Base-by-base conservation (phyloP, 2,113 vertebrate species). In the Eptatretus burgeri region DNA sequence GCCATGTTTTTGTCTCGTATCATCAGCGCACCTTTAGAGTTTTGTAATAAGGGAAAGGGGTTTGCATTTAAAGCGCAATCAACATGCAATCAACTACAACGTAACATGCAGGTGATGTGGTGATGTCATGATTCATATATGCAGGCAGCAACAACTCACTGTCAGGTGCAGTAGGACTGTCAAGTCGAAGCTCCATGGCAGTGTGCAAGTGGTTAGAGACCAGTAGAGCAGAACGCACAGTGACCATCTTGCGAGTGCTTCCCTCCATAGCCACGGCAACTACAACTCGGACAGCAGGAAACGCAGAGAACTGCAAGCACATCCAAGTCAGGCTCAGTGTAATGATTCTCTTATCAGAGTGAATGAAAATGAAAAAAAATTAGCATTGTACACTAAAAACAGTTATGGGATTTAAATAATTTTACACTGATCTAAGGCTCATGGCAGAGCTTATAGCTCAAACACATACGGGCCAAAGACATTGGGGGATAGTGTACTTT, bases 191-290 rank as follows among this genome's bases (percentile, higher is more conserved):
- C 18, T 98, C 91, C 88, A 98, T 93, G 0, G 84, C 83, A 0
- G 76, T 78, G 63, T 96, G 86, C 56, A 98, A 74, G 16, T 75
- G 79, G 76, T 98, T 98, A 74, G 78, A 87, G 66, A 98, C 84
- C 62, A 87, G 82, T 67, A 98, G 75, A 27, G 91, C 84, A 0
- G 91, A 98, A 13, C 87, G 84, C 2, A 98, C 89, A 0, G 89
- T 94, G 63, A 98, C 81, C 13, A 98, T 87, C 64, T 96, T 98
- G 63, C 86, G 77, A 51, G 89, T 86, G 0, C 85, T 88, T 18
- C 91, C 91, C 70, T 94, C 91, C 84, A 96, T 86, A 1, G 81
- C 93, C 13, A 98, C 83, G 0, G 86, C 80, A 66, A 98, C 94
- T 3, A 98, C 89, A 62, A 98, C 86, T 66, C 88, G 77, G 66